A percentile compares a stretch with the other conserved stretches of the same genome.
Conservation (phyloP, 2,888 invertebrate species). For the Drosophila kokeensis region DNA sequence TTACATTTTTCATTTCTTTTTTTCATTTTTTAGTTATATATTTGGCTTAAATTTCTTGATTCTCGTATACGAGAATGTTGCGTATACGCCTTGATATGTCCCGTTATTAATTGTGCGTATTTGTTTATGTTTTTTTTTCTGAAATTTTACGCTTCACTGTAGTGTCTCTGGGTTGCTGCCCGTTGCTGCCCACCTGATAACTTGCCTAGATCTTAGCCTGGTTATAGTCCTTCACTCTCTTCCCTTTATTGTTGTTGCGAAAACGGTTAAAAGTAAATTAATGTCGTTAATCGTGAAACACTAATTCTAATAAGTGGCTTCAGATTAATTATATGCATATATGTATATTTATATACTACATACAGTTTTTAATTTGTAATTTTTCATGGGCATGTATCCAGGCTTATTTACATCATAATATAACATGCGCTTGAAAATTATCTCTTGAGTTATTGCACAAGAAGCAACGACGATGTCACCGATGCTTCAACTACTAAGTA, state of each 20-base stretch:
- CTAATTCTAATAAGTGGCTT: slow-evolving; percentile 60
- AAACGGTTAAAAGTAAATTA: slow-evolving; percentile 37
- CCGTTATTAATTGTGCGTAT: slow-evolving; percentile 25
- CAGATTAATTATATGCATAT: slow-evolving; percentile 23
- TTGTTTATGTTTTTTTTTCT: neutral
- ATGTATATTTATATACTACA: slow-evolving; percentile 15
- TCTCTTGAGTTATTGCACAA: slow-evolving; percentile 74
- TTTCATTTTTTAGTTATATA: neutral
- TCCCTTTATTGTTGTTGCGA: slow-evolving; percentile 64
- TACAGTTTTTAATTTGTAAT: slow-evolving; percentile 22
- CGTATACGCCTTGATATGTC: slow-evolving; percentile 79
- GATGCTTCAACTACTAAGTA: slow-evolving; percentile 72
- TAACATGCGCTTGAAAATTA: slow-evolving; percentile 44
- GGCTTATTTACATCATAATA: slow-evolving; percentile 48
- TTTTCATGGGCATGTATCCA: slow-evolving; percentile 26
- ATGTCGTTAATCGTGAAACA: slow-evolving; percentile 34
- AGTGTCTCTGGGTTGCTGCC: slow-evolving; percentile 1
- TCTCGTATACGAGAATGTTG: slow-evolving; percentile 27
- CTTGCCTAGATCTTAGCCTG: slow-evolving; percentile 46
- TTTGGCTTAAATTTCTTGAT: slow-evolving; percentile 8
- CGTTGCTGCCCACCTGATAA: slow-evolving; percentile 20
- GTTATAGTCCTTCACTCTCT: slow-evolving; percentile 82
- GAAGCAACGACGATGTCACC: slow-evolving; percentile 62
- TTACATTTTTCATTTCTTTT: neutral
- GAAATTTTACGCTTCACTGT: neutral